Evolutionary conservation across 2,797 vertebrate genomes (phyloP), one percentile per base, ranked within the genome.

Genomic region (Momotus momota): DNA sequence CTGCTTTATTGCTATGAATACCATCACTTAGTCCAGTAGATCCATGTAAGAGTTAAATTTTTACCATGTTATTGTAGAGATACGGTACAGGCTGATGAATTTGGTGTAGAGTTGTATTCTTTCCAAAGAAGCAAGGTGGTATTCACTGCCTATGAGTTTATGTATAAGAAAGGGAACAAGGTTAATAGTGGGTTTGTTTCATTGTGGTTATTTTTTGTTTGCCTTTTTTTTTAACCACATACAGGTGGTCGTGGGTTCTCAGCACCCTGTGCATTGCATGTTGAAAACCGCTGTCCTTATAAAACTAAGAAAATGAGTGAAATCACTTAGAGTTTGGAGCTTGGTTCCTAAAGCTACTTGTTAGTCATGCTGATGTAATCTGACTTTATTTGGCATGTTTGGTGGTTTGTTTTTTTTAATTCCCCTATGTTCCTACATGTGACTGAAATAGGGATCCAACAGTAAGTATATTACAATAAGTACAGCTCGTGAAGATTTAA

Each of bases 131-230:
- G 17, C 16, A 20, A 31, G 17, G 70, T 20, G 49, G 2, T 4
- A 9, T 55, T 86, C 5, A 1, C 31, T 46, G 1, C 12, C 25
- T 2, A 0, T 5, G 20, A 51, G 5, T 0, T 67, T 29, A 2
- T 10, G 2, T 10, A 5, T 14, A 23, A 9, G 26, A 71, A 52
- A 72, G 4, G 7, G 13, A 19, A 8, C 4, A 5, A 7, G 10
- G 21, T 40, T 73, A 45, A 45, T 29, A 51, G 33, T 5, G 15
- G 35, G 26, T 23, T 58, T 58, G 11, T n/a, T 13, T 10, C 9
- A 16, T 14, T n/a, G 29, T 7, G 27, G 35, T 35, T 35, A 35
- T 35, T 35, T 7, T 58, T 22, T n/a, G 29, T 52, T 27, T 22
- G 14, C 35, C 35, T 38, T 9, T 10, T 14, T 29, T 5, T 4